phyloP scores from a whole-genome alignment of 2,113 vertebrate species.

The Perognathus longimembris region DNA sequence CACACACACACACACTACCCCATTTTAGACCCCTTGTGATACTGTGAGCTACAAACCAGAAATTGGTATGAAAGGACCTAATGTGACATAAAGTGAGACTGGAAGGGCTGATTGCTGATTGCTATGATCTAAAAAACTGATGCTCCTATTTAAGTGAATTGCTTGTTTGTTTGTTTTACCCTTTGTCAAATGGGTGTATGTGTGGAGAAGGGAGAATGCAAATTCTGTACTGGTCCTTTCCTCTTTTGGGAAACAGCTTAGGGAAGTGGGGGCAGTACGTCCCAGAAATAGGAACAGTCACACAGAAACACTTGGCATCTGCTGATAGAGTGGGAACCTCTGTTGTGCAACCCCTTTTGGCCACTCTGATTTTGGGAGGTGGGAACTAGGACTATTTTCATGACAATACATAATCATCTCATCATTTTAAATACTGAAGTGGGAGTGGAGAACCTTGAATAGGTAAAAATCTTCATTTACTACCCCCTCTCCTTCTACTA shows the following conservation, averaged over 20 bases:
- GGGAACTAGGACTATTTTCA: slow-evolving; percentile 28
- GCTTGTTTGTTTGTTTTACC: background rate
- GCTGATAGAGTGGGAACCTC: background rate
- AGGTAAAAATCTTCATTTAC: slow-evolving; percentile 36
- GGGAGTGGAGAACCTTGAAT: background rate
- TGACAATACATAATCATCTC: slow-evolving; percentile 15
- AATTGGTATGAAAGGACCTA: slow-evolving; percentile 5
- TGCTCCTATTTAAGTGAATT: background rate
- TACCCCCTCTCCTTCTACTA: background rate
- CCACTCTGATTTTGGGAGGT: slow-evolving; percentile 28
- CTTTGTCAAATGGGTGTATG: slow-evolving; percentile 30
- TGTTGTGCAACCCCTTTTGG: background rate
- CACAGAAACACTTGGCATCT: slow-evolving; percentile 11
- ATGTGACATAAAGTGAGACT: background rate
- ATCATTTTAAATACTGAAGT: background rate
- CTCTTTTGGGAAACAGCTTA: slow-evolving; percentile 48
- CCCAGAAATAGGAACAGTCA: slow-evolving; percentile 53
- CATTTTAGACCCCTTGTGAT: background rate
- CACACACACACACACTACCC: no score
- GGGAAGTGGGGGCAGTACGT: background rate
- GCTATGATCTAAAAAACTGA: background rate
- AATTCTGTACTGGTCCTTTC: slow-evolving; percentile 7
- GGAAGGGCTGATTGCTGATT: background rate
- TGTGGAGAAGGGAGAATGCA: background rate
- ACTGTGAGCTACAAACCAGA: background rate